Conservation (phyloP, 2,888 invertebrate species). For the Ceramica pisi region DNA sequence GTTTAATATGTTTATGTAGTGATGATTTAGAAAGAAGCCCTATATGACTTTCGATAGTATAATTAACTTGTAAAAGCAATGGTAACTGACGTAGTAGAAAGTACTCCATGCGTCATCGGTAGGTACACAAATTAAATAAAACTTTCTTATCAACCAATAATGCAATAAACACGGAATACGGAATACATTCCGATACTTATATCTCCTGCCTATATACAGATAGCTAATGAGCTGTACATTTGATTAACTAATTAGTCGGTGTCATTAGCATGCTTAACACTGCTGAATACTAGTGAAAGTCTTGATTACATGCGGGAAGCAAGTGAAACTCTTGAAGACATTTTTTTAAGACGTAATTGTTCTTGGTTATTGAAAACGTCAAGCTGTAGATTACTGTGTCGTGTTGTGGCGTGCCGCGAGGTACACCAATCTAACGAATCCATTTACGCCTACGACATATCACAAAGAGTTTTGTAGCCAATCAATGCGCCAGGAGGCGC, state of each 20-base stretch:
- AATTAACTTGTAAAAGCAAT: background rate
- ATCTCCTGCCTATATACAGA: background rate
- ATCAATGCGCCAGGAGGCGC: too few species aligned
- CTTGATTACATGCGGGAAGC: background rate
- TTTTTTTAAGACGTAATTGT: background rate
- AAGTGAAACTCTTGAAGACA: slow-evolving; percentile 16
- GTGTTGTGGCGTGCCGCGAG: too few species aligned
- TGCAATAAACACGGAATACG: background rate
- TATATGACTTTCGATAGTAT: background rate
- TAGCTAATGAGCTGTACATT: background rate
- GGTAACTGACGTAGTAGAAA: too few species aligned
- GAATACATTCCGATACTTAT: slow-evolving; percentile 5
- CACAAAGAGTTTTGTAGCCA: too few species aligned
- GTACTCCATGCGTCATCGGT: background rate
- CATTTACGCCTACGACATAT: too few species aligned
- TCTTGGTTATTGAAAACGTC: background rate
- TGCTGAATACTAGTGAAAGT: slow-evolving; percentile 39
- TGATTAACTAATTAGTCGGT: slow-evolving; percentile 41
- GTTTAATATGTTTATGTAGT: too few species aligned
- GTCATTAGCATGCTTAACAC: slow-evolving; percentile 23
- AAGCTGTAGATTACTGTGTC: too few species aligned
- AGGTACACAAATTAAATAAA: slow-evolving; percentile 9
- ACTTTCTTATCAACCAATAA: slow-evolving; percentile 27
- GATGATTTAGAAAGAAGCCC: background rate
- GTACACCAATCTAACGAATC: too few species aligned